A percentile compares a stretch with the other conserved stretches of the same genome.
These are phyloP conservation scores for Triops cancriformis DNA, from an alignment of 1,140 invertebrate genomes.

Conservation along the genomic window DNA sequence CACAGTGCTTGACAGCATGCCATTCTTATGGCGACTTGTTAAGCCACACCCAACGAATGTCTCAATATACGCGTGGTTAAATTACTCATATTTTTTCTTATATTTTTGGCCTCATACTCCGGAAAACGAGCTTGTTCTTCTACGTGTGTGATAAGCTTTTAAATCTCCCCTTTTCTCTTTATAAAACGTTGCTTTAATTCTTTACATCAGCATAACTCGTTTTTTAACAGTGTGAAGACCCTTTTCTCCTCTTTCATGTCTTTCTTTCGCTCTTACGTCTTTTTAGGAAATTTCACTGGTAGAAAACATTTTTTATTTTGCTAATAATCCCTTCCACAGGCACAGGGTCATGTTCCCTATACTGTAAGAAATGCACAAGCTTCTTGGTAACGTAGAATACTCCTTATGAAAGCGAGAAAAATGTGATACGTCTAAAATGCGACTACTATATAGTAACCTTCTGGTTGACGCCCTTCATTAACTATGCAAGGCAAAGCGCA, in stretches of 20 bases:
- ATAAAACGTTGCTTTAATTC: neutral
- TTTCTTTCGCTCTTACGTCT: neutral
- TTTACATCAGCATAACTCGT: neutral
- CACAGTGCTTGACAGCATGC: neutral
- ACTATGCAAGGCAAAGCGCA: neutral
- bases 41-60: slow-evolving; percentile 3
- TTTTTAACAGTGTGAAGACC: neutral
- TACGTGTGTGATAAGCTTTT: neutral
- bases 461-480: neutral
- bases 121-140: no score
- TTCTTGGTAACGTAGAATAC: neutral
- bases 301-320: neutral
- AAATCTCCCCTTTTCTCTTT: neutral
- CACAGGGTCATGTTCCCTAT: neutral
- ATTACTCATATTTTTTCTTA: neutral
- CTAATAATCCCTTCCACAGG: neutral
- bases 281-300: neutral
- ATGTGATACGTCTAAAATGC: neutral
- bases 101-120: neutral
- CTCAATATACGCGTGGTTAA: neutral
- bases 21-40: neutral
- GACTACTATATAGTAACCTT: neutral
- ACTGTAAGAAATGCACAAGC: neutral
- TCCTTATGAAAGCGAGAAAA: neutral
- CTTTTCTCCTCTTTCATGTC: neutral